Base-by-base conservation (phyloP, 2,888 invertebrate species). In the Ypsolopha sequella region DNA sequence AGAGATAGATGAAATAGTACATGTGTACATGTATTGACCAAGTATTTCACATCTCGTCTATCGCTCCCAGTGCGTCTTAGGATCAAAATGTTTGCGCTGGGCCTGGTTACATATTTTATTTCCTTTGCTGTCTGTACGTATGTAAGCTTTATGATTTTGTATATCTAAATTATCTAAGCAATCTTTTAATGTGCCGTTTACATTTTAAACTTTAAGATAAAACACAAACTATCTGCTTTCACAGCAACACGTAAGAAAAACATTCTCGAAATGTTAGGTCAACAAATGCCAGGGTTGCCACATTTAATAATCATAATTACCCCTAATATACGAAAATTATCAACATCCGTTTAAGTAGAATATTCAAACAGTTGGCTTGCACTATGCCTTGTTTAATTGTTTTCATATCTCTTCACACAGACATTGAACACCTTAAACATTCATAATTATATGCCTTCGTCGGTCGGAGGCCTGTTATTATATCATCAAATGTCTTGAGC, bases 321-420 rank as follows among this genome's bases (percentile, higher is more conserved):
- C 38, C 58, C 54, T 69, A 69, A 70, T 68, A 59, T 60, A 62
- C 53, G 60, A 61, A 68, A 69, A 72, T 75, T 70, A 68, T 63
- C 64, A 66, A 64, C 65, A 63, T 54, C 64, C 24, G 39, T 57
- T 58, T 48, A 52, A 44, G 41, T 53, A 55, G 53, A 52, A 13
- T 47, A 47, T 51, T 47, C 39, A 36, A 39, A 44, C 52, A 52
- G 41, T 44, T 45, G 44, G 44, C 47, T 41, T 47, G 34, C 35
- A 8, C 44, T 54, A 47, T 24, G 24, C 33, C 14, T 56, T 55
- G 56, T 68, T 62, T 72, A 76, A 79, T 77, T 73, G 73, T 75
- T 74, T 78, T 65, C 62, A 71, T 73, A 68, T 66, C 61, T 67
- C 70, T 73, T 76, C 70, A 70, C 76, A 76, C 73, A 72, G 68